Percentiles rank a stretch among this genome's conserved stretches.
These are phyloP conservation scores for Heliconius himera DNA, from an alignment of 1,140 invertebrate species.

Conservation along the genomic window DNA sequence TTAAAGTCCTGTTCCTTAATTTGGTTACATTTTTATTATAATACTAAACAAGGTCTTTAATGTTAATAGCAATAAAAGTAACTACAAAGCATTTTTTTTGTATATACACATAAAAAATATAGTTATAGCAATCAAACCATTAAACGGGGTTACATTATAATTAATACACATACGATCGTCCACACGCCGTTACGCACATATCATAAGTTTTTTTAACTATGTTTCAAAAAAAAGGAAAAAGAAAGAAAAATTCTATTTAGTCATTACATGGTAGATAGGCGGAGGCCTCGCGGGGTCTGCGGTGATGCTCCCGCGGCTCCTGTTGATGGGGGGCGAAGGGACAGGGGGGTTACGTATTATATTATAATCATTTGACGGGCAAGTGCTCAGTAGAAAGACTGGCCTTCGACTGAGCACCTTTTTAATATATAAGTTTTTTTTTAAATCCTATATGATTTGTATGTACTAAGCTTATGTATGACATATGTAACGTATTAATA, in stretches of 20 bases:
- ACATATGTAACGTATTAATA: constrained; percentile 16
- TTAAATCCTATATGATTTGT: constrained; percentile 10
- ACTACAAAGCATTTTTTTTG: background rate
- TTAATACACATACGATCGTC: constrained; percentile 74
- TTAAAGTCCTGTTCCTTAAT: background rate
- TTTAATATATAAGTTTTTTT: constrained; percentile 5
- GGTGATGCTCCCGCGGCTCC: constrained; percentile 53
- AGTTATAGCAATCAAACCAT: constrained; percentile 53
- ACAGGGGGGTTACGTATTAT: constrained; percentile 55
- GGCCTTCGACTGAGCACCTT: constrained; percentile 27
- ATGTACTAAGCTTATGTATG: constrained; percentile 2
- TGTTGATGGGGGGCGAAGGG: constrained; percentile 59
- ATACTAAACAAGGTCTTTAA: background rate
- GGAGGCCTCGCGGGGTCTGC: constrained; percentile 52
- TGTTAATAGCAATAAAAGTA: background rate
- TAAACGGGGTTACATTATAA: constrained; percentile 61
- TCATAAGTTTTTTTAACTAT: constrained; percentile 71
- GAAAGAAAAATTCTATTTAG: constrained; percentile 72
- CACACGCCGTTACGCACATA: constrained; percentile 78
- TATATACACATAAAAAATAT: background rate
- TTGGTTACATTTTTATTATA: background rate
- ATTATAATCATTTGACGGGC: constrained; percentile 55
- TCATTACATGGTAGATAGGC: constrained; percentile 75
- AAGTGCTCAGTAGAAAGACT: constrained; percentile 30
- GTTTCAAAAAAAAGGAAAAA: constrained; percentile 69